A percentile compares a stretch with the other conserved stretches of the same genome.
Evolutionary conservation across 2,888 invertebrate genomes (phyloP).

Genomic region (Drosophila buzzatii): DNA sequence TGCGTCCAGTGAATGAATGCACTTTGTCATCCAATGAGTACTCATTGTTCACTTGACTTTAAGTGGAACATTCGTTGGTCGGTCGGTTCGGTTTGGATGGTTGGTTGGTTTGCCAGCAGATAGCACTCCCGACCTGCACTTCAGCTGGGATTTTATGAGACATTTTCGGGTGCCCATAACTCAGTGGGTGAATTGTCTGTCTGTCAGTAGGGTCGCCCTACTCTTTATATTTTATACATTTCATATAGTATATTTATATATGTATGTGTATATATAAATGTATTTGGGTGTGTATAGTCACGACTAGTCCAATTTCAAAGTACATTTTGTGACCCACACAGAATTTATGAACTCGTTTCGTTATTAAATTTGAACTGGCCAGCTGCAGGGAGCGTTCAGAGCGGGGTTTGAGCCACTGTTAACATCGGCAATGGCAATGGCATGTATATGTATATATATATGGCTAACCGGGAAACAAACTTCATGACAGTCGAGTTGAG

Average conservation of each 20-base stretch:
- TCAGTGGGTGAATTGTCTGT: conserved; percentile 42
- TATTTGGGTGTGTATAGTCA: conserved; percentile 22
- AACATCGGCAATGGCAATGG: conserved; percentile 33
- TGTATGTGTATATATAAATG: neutral
- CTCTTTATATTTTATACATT: conserved; percentile 27
- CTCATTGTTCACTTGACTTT: conserved; percentile 35
- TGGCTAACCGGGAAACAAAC: conserved; percentile 67
- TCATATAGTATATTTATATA: conserved; percentile 7
- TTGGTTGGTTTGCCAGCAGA: conserved; percentile 3
- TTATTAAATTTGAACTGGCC: conserved; percentile 63
- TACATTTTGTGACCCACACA: conserved; percentile 36
- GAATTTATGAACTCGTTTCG: conserved; percentile 67
- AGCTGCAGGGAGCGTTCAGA: conserved; percentile 9
- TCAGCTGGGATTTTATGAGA: conserved; percentile 36
- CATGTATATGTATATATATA: conserved; percentile 13
- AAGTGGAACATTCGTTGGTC: conserved; percentile 30
- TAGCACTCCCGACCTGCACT: conserved; percentile 22
- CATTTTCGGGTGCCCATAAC: conserved; percentile 45
- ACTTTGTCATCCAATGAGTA: conserved; percentile 31
- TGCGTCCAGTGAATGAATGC: conserved; percentile 13
- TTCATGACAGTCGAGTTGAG: conserved; percentile 49
- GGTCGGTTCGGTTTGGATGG: neutral
- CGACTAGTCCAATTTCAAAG: conserved; percentile 44
- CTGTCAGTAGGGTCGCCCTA: conserved; percentile 33
- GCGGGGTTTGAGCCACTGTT: conserved; percentile 19